Evolutionary conservation across 1,140 invertebrate genomes (phyloP), one percentile per base, ranked within the genome.

Genomic region (Heliothis subflexa): DNA sequence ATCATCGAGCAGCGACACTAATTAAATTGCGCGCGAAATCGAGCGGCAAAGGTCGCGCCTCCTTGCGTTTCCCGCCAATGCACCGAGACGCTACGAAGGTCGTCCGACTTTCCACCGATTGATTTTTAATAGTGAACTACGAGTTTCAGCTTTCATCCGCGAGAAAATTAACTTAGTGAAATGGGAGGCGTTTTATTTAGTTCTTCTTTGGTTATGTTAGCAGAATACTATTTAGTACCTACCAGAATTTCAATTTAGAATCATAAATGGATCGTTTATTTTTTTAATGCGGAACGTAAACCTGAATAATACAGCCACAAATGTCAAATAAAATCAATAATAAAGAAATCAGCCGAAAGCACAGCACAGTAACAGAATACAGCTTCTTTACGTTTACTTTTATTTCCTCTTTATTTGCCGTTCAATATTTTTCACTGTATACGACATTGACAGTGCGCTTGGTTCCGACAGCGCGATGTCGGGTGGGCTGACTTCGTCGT

Each of bases 401-500:
- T 64, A 18, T 25, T 47, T 59, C 18, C 5, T 45, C 33, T 40
- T 54, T 40, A 33, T 55, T 33, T 59, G 28, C 55, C 54, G 33
- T 40, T 50, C 61, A 64, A 64, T 64, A 64, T 64, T 64, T 64
- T 64, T 64, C 61, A 64, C 33, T 64, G 61, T 64, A 2, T 14
- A 76, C 40, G 79, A 74, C 45, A 84, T 75, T 85, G 71, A 83
- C 68, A 86, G 82, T 84, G 61, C 33, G 61, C 59, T 55, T 62
- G 61, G 84, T 83, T 85, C 81, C 94, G 93, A 80, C 95, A 97
- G 97, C 93, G 97, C 97, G 52, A 98, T 98, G 97, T 96, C 97
- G 86, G 96, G 97, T 84, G 97, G 97, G 72, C 97, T 98, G 95
- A 96, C 97, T 82, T 96, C 97, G 81, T 98, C 98, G 88, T 99